These are phyloP conservation scores for Boleophthalmus pectinirostris DNA, from an alignment of 2,113 vertebrate species.

Conservation along the genomic window DNA sequence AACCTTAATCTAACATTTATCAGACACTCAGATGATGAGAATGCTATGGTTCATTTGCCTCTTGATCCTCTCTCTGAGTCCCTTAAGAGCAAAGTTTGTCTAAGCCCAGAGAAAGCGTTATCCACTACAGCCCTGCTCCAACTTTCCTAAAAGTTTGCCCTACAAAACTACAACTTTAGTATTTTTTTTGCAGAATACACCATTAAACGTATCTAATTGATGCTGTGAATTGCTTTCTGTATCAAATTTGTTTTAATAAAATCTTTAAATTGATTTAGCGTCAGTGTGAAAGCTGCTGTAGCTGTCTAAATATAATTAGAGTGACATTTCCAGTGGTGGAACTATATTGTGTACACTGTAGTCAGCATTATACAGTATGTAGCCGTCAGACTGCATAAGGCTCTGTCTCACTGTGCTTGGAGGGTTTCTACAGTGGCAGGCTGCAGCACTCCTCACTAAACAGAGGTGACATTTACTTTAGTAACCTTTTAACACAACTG, in stretches of 20 bases:
- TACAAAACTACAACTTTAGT: neutral
- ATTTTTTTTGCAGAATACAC: neutral
- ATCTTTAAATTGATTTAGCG: neutral
- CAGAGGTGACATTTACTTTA: too few relatives aligned
- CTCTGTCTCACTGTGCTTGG: constrained; percentile 8
- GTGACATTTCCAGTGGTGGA: neutral
- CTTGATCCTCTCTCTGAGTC: neutral
- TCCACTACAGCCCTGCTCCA: neutral
- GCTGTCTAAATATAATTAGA: neutral
- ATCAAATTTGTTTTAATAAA: neutral
- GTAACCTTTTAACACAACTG: too few relatives aligned
- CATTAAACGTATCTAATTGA: neutral
- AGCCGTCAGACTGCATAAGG: neutral
- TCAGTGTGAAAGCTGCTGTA: neutral
- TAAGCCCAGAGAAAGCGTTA: constrained; percentile 2
- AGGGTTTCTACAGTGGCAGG: constrained; percentile 1
- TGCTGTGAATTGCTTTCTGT: neutral
- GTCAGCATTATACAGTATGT: constrained; percentile 6
- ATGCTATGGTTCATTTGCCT: neutral
- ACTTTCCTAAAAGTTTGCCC: neutral
- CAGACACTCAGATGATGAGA: neutral
- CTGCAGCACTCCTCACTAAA: neutral
- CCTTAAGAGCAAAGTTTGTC: constrained; percentile 13
- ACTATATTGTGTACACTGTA: neutral
- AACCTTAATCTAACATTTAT: neutral